Evolutionary conservation across 2,113 vertebrate species (phyloP), one percentile per base, ranked within the genome.

Genomic region (Caloenas nicobarica): DNA sequence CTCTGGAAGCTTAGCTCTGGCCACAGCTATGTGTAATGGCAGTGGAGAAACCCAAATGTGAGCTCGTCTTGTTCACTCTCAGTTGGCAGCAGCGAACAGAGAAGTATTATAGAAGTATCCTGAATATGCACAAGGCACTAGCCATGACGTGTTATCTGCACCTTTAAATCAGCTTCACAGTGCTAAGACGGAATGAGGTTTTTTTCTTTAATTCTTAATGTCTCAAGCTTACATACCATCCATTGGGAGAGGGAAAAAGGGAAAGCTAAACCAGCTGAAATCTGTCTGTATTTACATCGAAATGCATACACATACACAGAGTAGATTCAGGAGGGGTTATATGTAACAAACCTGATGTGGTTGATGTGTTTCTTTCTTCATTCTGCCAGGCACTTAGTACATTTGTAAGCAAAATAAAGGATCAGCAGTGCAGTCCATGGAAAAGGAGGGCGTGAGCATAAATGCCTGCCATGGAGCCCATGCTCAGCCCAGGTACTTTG

Each of bases 281-380:
- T 33, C 40, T 42, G 15, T n/a, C 7, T 81, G 15, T 86, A 23
- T 76, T 71, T 66, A 33, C 2, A 3, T 53, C 10, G 73, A 79
- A 38, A n/a, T 28, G 29, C 2, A 0, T 5, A 79, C n/a, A 33
- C 2, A 1, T 23, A 10, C 11, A 24, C 6, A n/a, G 38, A 38
- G 16, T 19, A 50, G 53, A 36, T 66, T 61, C 36, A 40, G 57
- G 17, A 46, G 28, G 25, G 25, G 12, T 79, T 80, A 25, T 31
- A 46, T 7, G 13, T 85, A 42, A 44, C 2, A 10, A 36, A 13
- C 4, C 16, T 31, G 13, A 31, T 1, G 1, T 64, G 24, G 16
- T 9, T 56, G 65, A 58, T 53, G 22, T 5, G 5, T 58, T 9
- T 36, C 14, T 74, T 28, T 73, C n/a, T 58, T 38, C 82, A 13